phyloP scores from a whole-genome alignment of 2,888 invertebrate species.

The Petrolisthes cinctipes region DNA sequence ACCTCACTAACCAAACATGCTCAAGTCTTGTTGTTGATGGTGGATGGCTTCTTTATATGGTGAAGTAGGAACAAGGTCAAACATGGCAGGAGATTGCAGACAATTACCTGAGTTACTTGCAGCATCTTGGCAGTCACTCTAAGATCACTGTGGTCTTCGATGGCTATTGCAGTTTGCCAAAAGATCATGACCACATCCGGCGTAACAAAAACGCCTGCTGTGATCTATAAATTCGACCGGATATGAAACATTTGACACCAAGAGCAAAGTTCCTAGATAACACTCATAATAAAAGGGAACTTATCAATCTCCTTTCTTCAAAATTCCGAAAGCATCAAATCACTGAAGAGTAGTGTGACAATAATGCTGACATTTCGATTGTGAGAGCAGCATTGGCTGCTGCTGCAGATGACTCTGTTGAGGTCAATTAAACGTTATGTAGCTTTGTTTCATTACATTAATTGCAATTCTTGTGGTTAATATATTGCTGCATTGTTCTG shows the following conservation, averaged over 20 bases:
- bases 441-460: not conserved
- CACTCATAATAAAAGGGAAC: constrained; percentile 8
- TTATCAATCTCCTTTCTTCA: constrained; percentile 28
- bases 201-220: constrained; percentile 25
- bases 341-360: constrained; percentile 32
- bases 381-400: constrained; percentile 26
- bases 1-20: constrained; percentile 23
- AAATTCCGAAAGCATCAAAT: constrained; percentile 13
- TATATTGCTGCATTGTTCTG: not conserved
- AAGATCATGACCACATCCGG: constrained; percentile 29
- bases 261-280: constrained; percentile 17
- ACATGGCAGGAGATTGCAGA: constrained; percentile 28
- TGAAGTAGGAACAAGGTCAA: constrained; percentile 31
- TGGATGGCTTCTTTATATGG: constrained; percentile 45
- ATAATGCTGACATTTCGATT: constrained; percentile 33
- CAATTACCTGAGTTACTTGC: constrained; percentile 24
- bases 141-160: constrained; percentile 6
- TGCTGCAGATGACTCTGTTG: constrained; percentile 22
- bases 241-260: constrained; percentile 27
- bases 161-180: not conserved
- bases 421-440: constrained; percentile 19
- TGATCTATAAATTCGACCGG: constrained; percentile 26
- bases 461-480: constrained; percentile 13
- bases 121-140: constrained; percentile 10
- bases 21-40: constrained; percentile 25